Evolutionary conservation across 2,888 invertebrate genomes (phyloP).

Genomic region (Byasa hedistus): DNA sequence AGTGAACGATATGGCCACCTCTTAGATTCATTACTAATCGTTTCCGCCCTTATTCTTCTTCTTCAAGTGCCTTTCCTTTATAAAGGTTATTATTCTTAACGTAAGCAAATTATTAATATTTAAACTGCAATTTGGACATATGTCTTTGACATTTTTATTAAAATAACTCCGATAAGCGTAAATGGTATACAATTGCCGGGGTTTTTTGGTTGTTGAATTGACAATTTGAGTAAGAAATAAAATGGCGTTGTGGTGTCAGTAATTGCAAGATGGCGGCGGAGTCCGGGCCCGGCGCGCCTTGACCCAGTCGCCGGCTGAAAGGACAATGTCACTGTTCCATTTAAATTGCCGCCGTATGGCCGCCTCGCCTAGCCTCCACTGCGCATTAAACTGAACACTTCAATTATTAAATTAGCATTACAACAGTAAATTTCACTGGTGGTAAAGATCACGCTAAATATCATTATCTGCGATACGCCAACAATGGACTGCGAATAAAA

Average conservation of each 20-base stretch:
- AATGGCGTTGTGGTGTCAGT: slow-evolving; percentile 16
- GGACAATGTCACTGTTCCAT: slow-evolving; percentile 39
- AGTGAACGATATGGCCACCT: no score
- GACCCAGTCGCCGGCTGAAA: slow-evolving; percentile 40
- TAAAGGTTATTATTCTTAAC: neutral
- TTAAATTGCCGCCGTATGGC: slow-evolving; percentile 21
- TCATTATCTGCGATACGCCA: no score
- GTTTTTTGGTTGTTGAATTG: neutral
- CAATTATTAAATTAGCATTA: neutral
- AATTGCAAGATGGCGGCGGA: slow-evolving; percentile 26
- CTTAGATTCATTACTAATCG: no score
- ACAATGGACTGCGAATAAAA: no score
- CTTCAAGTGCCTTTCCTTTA: no score
- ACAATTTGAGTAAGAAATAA: slow-evolving; percentile 8
- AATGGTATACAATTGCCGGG: neutral
- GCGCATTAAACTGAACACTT: neutral
- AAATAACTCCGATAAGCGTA: neutral
- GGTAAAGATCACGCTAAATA: neutral
- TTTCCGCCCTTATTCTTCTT: no score
- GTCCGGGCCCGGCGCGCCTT: slow-evolving; percentile 38
- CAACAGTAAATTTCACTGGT: neutral
- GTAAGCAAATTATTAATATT: neutral
- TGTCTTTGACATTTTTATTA: neutral
- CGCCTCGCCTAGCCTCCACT: slow-evolving; percentile 20
- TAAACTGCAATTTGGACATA: no score